These are phyloP conservation scores for Ormyrus labotus DNA, from an alignment of 2,888 invertebrate genomes.

Conservation along the genomic window DNA sequence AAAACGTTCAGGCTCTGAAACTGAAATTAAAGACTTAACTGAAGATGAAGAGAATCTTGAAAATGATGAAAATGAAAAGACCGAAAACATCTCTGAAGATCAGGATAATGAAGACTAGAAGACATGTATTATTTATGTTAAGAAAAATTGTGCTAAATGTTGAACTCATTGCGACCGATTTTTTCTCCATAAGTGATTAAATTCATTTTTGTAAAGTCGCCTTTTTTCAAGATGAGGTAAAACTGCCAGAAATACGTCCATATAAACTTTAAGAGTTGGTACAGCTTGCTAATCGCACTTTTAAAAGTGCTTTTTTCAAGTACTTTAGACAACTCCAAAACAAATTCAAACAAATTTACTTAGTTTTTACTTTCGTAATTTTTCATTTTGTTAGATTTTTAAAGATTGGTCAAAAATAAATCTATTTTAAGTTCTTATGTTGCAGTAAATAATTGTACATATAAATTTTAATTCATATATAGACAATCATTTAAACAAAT, in stretches of 20 bases:
- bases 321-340: conserved; percentile 45
- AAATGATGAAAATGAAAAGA: conserved; percentile 71
- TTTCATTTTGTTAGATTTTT: conserved; percentile 51
- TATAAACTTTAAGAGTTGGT: conserved; percentile 45
- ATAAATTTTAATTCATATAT: conserved; percentile 54
- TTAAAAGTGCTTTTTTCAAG: conserved; percentile 42
- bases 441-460: conserved; percentile 55
- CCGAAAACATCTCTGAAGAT: conserved; percentile 69
- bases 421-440: conserved; percentile 54
- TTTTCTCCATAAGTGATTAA: conserved; percentile 47
- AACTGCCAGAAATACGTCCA: conserved; percentile 55
- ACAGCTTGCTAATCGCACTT: conserved; percentile 36
- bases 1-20: conserved; percentile 65
- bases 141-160: conserved; percentile 36
- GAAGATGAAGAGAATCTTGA: conserved; percentile 70
- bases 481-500: conserved; percentile 39
- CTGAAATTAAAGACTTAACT: conserved; percentile 65
- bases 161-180: conserved; percentile 44
- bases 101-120: conserved; percentile 72
- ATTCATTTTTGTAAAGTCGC: conserved; percentile 52
- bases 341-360: conserved; percentile 52
- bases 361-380: conserved; percentile 56
- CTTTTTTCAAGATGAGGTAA: conserved; percentile 47
- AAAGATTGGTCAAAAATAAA: conserved; percentile 47
- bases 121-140: conserved; percentile 32